Evolutionary conservation across 1,140 invertebrate genomes (phyloP).

Genomic region (Drosophila santomea): DNA sequence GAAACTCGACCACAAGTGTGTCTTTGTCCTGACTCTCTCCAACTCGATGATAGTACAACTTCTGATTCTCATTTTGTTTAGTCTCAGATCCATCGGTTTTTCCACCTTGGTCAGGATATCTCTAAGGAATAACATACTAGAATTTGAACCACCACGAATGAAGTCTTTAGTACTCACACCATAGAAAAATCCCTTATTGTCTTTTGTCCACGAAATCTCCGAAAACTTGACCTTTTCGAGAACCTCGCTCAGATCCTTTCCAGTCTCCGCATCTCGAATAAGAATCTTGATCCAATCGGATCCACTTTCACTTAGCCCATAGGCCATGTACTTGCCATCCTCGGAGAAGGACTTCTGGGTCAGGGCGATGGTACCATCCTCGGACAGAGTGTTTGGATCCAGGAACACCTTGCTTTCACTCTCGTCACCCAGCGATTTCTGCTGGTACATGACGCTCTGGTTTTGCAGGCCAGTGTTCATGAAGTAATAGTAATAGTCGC

Average conservation of each 20-base stretch:
- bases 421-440: slow-evolving; percentile 92
- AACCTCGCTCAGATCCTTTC: slow-evolving; percentile 94
- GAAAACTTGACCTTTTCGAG: slow-evolving; percentile 97
- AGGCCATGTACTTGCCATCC: slow-evolving; percentile 95
- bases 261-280: slow-evolving; percentile 91
- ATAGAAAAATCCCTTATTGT: slow-evolving; percentile 98
- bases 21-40: slow-evolving; percentile 95
- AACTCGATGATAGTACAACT: slow-evolving; percentile 96
- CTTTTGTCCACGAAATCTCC: slow-evolving; percentile 96
- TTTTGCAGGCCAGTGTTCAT: slow-evolving; percentile 98
- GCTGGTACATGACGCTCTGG: slow-evolving; percentile 97
- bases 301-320: slow-evolving; percentile 95
- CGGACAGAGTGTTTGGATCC: slow-evolving; percentile 96
- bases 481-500: slow-evolving; percentile 95
- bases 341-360: slow-evolving; percentile 93
- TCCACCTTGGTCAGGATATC: slow-evolving; percentile 90
- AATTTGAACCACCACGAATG: neutral
- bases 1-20: slow-evolving; percentile 95
- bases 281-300: slow-evolving; percentile 98
- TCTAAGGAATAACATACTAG: slow-evolving; percentile 22
- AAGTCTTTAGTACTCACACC: slow-evolving; percentile 87
- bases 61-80: slow-evolving; percentile 94
- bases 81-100: slow-evolving; percentile 96
- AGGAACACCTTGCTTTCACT: slow-evolving; percentile 95
- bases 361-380: slow-evolving; percentile 96